Evolutionary conservation across 2,888 invertebrate species (phyloP).

Genomic region (Hydriomena furcata): DNA sequence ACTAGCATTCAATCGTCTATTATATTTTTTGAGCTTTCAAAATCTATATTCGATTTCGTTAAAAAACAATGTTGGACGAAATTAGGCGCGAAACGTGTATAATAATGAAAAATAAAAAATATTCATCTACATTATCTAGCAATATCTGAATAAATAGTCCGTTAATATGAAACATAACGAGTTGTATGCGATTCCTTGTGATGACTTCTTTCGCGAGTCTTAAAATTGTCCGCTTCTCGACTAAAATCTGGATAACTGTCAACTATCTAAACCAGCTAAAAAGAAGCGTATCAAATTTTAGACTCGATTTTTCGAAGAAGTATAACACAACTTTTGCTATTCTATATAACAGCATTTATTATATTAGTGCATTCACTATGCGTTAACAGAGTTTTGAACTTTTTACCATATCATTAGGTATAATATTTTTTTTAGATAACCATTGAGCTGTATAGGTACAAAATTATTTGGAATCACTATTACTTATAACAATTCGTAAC

Average conservation of each 20-base stretch:
- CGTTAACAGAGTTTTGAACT: slow-evolving; percentile 41
- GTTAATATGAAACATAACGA: slow-evolving; percentile 24
- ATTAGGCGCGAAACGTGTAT: slow-evolving; percentile 21
- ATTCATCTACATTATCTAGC: slow-evolving; percentile 27
- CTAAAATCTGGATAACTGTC: slow-evolving; percentile 7
- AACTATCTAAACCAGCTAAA: slow-evolving; percentile 10
- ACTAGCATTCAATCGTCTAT: slow-evolving; percentile 37
- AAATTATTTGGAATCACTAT: slow-evolving; percentile 68
- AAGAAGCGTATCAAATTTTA: slow-evolving; percentile 6
- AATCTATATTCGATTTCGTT: slow-evolving; percentile 27
- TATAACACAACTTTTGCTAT: slow-evolving; percentile 28
- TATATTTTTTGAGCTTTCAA: slow-evolving; percentile 36
- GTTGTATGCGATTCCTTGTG: slow-evolving; percentile 21
- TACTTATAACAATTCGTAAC: slow-evolving; percentile 61
- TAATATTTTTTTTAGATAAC: slow-evolving; percentile 35
- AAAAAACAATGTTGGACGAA: slow-evolving; percentile 32
- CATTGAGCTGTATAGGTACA: slow-evolving; percentile 73
- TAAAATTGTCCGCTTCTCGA: slow-evolving; percentile 16
- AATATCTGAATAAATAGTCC: slow-evolving; percentile 28
- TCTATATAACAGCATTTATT: slow-evolving; percentile 32
- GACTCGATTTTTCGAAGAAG: slow-evolving; percentile 19
- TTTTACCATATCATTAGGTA: slow-evolving; percentile 35
- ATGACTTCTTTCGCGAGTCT: slow-evolving; percentile 25
- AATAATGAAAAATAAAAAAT: slow-evolving; percentile 28
- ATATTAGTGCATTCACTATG: slow-evolving; percentile 38